Evolutionary conservation across 2,797 vertebrate genomes (phyloP).

Genomic region (Phalloptychus januarius): DNA sequence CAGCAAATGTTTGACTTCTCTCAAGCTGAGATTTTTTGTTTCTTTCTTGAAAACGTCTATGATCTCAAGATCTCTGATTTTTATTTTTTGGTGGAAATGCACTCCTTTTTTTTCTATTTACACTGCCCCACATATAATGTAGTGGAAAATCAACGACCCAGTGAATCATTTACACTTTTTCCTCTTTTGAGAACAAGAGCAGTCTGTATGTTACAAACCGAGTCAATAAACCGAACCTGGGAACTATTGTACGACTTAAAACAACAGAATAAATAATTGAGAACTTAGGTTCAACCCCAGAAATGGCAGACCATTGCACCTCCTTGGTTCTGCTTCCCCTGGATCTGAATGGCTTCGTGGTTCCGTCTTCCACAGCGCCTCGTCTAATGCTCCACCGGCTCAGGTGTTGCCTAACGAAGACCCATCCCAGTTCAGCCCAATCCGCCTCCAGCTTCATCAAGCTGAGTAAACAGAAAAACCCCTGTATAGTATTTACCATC

Average conservation of each 20-base stretch:
- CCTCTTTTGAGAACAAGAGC: neutral
- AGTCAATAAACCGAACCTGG: neutral
- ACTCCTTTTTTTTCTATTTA: too few relatives aligned
- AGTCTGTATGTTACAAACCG: neutral
- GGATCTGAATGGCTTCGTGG: neutral
- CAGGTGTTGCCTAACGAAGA: neutral
- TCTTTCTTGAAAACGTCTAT: too few relatives aligned
- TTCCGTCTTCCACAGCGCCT: neutral
- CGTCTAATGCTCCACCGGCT: neutral
- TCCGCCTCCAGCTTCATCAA: neutral
- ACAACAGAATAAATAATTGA: neutral
- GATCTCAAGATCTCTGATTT: too few relatives aligned
- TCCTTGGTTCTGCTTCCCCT: neutral
- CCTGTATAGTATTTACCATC: neutral
- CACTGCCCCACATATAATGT: too few relatives aligned
- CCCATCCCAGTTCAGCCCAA: neutral
- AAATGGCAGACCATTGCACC: neutral
- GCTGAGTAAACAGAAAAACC: conserved; percentile 15
- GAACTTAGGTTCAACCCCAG: neutral
- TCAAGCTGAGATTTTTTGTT: too few relatives aligned
- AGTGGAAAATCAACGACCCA: neutral
- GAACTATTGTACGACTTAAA: neutral
- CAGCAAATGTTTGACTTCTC: too few relatives aligned
- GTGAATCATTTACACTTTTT: neutral
- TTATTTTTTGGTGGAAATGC: too few relatives aligned